phyloP scores from a whole-genome alignment of 2,113 vertebrate genomes.

The Aythya baeri region DNA sequence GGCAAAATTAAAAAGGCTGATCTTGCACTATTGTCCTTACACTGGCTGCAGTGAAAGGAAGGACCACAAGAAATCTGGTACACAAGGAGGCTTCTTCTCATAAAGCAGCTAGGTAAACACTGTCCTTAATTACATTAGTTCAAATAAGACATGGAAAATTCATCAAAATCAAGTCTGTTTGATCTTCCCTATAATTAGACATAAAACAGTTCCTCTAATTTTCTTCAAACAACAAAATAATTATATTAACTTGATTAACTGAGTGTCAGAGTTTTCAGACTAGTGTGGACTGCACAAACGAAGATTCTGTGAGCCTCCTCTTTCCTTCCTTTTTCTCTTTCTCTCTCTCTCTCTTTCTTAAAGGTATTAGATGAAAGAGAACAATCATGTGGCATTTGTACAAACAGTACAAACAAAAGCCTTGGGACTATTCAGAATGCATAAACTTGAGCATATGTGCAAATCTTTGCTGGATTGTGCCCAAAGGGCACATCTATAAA shows the following conservation, averaged over 20 bases:
- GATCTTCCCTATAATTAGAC: not conserved
- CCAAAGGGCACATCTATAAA: slow-evolving; percentile 40
- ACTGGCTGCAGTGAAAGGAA: not conserved
- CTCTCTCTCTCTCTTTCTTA: not conserved
- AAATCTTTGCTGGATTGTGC: slow-evolving; percentile 16
- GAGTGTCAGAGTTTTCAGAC: not conserved
- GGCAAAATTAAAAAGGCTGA: slow-evolving; percentile 30
- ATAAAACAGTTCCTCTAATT: not conserved
- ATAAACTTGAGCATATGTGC: slow-evolving; percentile 50
- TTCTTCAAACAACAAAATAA: not conserved
- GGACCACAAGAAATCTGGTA: not conserved
- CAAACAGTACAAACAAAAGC: slow-evolving; percentile 36
- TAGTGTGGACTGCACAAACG: not conserved
- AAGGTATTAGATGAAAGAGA: slow-evolving; percentile 16
- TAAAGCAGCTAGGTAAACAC: not conserved
- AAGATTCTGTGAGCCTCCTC: not conserved
- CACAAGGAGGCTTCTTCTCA: not conserved
- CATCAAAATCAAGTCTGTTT: not conserved
- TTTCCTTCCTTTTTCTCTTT: not conserved
- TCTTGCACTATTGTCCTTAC: not conserved
- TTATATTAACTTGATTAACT: not conserved
- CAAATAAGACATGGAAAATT: not conserved
- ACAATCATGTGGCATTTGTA: slow-evolving; percentile 4
- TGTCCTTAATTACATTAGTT: not conserved
- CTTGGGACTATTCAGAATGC: not conserved